Percentiles rank a stretch among this genome's conserved stretches.
These are phyloP conservation scores for Callorhinus ursinus DNA, from an alignment of 2,113 vertebrate species.

Conservation along the genomic window DNA sequence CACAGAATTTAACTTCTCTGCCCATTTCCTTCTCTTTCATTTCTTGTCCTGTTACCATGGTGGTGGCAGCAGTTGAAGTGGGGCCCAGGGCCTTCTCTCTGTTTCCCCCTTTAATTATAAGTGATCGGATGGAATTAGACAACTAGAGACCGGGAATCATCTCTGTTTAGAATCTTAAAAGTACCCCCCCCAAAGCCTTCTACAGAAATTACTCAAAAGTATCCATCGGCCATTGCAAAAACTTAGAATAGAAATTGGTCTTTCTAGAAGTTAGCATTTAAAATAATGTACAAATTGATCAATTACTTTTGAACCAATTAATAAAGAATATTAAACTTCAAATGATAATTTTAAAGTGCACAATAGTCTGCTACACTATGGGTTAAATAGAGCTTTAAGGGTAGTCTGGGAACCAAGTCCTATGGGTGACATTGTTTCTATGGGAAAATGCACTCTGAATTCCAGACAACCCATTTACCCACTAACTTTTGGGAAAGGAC, in stretches of 20 bases:
- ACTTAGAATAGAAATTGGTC: background rate
- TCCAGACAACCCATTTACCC: constrained; percentile 67
- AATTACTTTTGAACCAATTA: background rate
- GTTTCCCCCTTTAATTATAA: background rate
- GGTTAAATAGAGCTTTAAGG: constrained; percentile 46
- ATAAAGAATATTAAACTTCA: background rate
- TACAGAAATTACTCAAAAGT: background rate
- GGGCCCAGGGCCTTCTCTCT: background rate
- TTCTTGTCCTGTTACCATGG: background rate
- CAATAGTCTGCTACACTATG: background rate
- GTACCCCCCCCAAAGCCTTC: background rate
- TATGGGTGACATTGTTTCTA: constrained; percentile 59
- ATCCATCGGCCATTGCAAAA: background rate
- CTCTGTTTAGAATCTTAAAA: background rate
- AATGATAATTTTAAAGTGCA: background rate
- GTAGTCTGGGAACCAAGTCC: constrained; percentile 61
- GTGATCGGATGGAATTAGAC: background rate
- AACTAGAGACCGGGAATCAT: background rate
- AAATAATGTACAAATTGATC: background rate
- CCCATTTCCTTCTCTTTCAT: background rate
- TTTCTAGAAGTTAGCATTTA: background rate
- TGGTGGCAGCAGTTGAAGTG: background rate
- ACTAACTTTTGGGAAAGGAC: constrained; percentile 63
- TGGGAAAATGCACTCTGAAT: constrained; percentile 72
- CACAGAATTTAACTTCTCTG: background rate